These are phyloP conservation scores for Alca torda DNA, from an alignment of 2,797 vertebrate genomes.

Conservation along the genomic window DNA sequence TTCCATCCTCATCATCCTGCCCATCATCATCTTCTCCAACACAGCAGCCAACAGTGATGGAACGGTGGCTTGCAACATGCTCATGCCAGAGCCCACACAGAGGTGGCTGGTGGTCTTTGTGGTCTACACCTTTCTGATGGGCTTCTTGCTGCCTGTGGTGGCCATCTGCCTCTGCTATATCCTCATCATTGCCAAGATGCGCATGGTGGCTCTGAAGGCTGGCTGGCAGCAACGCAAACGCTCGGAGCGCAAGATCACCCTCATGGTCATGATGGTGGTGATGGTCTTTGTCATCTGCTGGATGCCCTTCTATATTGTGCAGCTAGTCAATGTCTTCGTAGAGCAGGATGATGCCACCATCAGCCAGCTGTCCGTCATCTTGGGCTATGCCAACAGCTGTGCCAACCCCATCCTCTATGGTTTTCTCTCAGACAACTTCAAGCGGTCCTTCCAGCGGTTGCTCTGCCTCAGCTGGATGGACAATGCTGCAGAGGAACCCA, in stretches of 20 bases:
- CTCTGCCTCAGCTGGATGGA: constrained; percentile 92
- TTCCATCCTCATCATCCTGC: constrained; percentile 87
- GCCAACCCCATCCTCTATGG: constrained; percentile 91
- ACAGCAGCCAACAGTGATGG: constrained; percentile 87
- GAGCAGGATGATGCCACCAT: constrained; percentile 87
- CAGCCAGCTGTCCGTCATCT: constrained; percentile 88
- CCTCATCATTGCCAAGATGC: constrained; percentile 90
- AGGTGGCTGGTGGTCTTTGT: constrained; percentile 89
- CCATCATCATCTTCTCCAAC: constrained; percentile 89
- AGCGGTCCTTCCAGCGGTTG: constrained; percentile 89
- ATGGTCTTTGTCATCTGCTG: constrained; percentile 92
- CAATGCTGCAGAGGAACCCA: constrained; percentile 86
- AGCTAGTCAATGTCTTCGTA: constrained; percentile 88
- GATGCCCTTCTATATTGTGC: constrained; percentile 93
- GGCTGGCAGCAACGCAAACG: constrained; percentile 91
- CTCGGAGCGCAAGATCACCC: constrained; percentile 89
- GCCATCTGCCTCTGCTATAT: constrained; percentile 91
- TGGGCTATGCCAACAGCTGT: constrained; percentile 91
- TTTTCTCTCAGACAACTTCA: constrained; percentile 91
- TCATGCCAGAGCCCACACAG: constrained; percentile 87
- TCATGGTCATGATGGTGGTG: constrained; percentile 93
- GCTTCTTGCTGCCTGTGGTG: constrained; percentile 88
- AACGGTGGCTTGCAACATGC: constrained; percentile 90
- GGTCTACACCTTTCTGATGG: constrained; percentile 89
- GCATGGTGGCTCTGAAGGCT: constrained; percentile 88